These are phyloP conservation scores for Atherinosoma microstoma DNA, from an alignment of 2,797 vertebrate genomes.

Conservation along the genomic window DNA sequence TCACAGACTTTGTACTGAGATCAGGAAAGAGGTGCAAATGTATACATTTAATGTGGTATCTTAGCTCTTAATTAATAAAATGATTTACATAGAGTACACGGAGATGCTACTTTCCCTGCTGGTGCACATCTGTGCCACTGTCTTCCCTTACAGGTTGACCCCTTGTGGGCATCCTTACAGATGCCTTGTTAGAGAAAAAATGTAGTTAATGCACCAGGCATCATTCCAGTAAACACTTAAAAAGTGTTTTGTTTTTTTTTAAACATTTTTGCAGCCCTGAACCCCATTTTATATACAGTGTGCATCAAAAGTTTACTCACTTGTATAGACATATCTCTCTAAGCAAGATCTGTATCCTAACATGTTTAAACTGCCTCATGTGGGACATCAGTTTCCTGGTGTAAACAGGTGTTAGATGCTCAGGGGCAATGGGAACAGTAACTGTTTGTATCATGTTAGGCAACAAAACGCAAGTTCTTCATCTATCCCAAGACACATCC, in stretches of 20 bases:
- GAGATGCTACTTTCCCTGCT: conserved; percentile 13
- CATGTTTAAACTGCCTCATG: not conserved
- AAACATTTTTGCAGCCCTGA: too few relatives aligned
- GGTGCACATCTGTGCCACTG: conserved; percentile 4
- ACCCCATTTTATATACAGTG: not conserved
- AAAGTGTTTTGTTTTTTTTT: not conserved
- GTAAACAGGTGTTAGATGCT: not conserved
- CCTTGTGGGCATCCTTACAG: not conserved
- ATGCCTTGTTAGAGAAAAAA: not conserved
- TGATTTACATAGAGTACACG: not conserved
- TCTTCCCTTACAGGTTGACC: not conserved
- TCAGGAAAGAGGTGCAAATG: not conserved
- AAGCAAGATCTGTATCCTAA: not conserved
- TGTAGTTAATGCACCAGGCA: not conserved
- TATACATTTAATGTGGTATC: not conserved
- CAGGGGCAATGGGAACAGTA: too few relatives aligned
- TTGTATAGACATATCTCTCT: not conserved
- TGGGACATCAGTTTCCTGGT: not conserved
- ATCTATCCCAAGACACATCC: too few relatives aligned
- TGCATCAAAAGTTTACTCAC: not conserved
- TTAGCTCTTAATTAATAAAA: not conserved
- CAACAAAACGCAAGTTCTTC: too few relatives aligned
- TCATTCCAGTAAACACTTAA: not conserved
- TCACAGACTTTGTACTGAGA: not conserved
- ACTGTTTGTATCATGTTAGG: not conserved